Conservation (phyloP, 2,888 invertebrate species). For the Cephus pygmeus region DNA sequence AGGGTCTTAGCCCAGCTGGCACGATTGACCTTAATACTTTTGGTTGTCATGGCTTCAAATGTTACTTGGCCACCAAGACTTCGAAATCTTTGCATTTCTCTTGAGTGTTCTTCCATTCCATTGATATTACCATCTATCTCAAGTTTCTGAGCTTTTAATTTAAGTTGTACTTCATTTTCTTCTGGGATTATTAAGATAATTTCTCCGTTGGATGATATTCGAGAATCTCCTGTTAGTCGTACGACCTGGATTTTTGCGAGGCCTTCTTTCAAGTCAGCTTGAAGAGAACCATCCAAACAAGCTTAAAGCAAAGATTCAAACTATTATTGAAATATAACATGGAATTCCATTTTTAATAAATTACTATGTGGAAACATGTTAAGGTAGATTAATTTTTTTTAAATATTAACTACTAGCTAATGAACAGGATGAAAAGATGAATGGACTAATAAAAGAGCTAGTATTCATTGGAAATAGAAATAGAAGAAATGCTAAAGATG, state of each 20-base stretch:
- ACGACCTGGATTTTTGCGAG: slow-evolving; percentile 57
- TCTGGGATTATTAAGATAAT: slow-evolving; percentile 47
- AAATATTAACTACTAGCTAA: too few species aligned
- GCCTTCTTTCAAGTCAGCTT: slow-evolving; percentile 49
- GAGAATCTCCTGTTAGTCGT: slow-evolving; percentile 52
- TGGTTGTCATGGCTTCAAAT: slow-evolving; percentile 28
- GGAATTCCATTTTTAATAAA: too few species aligned
- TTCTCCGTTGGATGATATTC: slow-evolving; percentile 47
- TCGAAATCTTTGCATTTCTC: slow-evolving; percentile 18
- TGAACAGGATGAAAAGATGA: too few species aligned
- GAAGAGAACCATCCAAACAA: slow-evolving; percentile 61
- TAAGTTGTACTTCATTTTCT: slow-evolving; percentile 28
- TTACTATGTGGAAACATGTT: too few species aligned
- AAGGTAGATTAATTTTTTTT: too few species aligned
- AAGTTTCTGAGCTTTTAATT: slow-evolving; percentile 25
- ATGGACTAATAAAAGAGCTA: too few species aligned
- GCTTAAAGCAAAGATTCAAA: slow-evolving; percentile 44
- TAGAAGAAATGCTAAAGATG: neutral
- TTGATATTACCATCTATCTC: slow-evolving; percentile 24
- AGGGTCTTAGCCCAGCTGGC: slow-evolving; percentile 38
- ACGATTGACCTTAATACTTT: slow-evolving; percentile 26
- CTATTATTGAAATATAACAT: too few species aligned
- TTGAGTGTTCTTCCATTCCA: slow-evolving; percentile 18
- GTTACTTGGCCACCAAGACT: slow-evolving; percentile 17
- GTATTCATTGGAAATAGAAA: neutral